These are phyloP conservation scores for Labroides dimidiatus DNA, from an alignment of 2,797 vertebrate species.

Conservation along the genomic window DNA sequence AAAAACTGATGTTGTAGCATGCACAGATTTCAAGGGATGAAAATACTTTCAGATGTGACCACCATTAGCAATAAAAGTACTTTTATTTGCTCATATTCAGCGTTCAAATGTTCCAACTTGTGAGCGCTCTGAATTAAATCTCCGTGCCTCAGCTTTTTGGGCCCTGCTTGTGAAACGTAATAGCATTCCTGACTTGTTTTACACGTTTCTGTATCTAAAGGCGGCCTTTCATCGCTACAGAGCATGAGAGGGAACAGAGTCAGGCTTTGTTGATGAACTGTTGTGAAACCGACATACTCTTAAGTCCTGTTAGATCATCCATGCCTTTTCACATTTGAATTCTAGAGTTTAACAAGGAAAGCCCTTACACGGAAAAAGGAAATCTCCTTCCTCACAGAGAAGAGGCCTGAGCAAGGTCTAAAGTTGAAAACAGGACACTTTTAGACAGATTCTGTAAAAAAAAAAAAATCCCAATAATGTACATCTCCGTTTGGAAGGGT, in stretches of 20 bases:
- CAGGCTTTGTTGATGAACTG: constrained; percentile 69
- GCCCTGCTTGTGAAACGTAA: constrained; percentile 71
- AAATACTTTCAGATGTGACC: constrained; percentile 42
- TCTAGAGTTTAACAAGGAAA: constrained; percentile 46
- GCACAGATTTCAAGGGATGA: background rate
- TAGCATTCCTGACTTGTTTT: constrained; percentile 74
- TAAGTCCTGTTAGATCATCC: constrained; percentile 57
- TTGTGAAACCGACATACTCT: constrained; percentile 62
- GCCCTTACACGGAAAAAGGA: too few species aligned
- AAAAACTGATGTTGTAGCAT: constrained; percentile 12
- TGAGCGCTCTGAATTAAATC: constrained; percentile 66
- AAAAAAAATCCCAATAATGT: too few species aligned
- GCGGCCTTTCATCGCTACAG: constrained; percentile 74
- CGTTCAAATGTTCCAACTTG: constrained; percentile 58
- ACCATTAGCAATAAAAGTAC: constrained; percentile 15
- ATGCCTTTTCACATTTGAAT: constrained; percentile 52
- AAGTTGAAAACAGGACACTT: too few species aligned
- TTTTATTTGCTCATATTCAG: constrained; percentile 21
- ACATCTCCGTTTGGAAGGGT: too few species aligned
- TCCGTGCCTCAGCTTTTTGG: constrained; percentile 58
- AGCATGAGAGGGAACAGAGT: constrained; percentile 74
- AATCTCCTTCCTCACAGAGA: too few species aligned
- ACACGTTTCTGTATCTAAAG: constrained; percentile 77
- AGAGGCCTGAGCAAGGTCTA: too few species aligned
- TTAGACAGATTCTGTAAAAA: too few species aligned